Conservation (phyloP, 64 coral and sea anemone genomes). For the Platygyra sinensis region DNA sequence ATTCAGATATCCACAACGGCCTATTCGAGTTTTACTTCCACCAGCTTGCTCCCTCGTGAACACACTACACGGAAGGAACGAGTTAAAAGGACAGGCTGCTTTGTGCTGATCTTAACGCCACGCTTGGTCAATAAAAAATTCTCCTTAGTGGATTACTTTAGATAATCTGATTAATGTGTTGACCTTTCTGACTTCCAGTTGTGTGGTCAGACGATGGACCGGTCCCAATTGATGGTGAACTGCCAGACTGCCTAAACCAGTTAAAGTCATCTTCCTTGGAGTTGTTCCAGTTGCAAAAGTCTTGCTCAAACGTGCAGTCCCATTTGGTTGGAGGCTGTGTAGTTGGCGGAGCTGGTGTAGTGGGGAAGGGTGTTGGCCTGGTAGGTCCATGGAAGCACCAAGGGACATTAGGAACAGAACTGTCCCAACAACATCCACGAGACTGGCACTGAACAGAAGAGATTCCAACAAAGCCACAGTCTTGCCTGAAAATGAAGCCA, state of each 20-base stretch:
- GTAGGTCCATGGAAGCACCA: conserved; percentile 85
- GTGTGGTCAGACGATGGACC: conserved; percentile 86
- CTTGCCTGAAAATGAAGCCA: conserved; percentile 33
- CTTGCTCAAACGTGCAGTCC: conserved; percentile 84
- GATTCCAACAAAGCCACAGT: conserved; percentile 77
- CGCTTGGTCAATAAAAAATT: neutral
- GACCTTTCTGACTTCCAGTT: conserved; percentile 73
- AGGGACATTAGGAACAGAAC: conserved; percentile 84
- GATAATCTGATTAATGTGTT: neutral
- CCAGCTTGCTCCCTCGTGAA: too few relatives aligned
- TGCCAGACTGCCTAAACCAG: conserved; percentile 61
- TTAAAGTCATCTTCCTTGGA: conserved; percentile 85
- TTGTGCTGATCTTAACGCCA: too few relatives aligned
- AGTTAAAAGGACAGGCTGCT: too few relatives aligned
- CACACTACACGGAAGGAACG: too few relatives aligned
- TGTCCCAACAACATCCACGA: conserved; percentile 88
- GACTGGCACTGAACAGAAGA: conserved; percentile 56
- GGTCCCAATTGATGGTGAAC: conserved; percentile 51
- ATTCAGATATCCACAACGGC: too few relatives aligned
- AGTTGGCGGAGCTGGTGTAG: conserved; percentile 72
- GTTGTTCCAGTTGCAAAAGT: conserved; percentile 89
- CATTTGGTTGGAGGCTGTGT: conserved; percentile 77
- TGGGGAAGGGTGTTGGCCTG: conserved; percentile 85
- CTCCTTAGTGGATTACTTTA: neutral
- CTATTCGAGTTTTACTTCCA: too few relatives aligned